These are phyloP conservation scores for Megalopta genalis DNA, from an alignment of 1,140 invertebrate species.

Conservation along the genomic window DNA sequence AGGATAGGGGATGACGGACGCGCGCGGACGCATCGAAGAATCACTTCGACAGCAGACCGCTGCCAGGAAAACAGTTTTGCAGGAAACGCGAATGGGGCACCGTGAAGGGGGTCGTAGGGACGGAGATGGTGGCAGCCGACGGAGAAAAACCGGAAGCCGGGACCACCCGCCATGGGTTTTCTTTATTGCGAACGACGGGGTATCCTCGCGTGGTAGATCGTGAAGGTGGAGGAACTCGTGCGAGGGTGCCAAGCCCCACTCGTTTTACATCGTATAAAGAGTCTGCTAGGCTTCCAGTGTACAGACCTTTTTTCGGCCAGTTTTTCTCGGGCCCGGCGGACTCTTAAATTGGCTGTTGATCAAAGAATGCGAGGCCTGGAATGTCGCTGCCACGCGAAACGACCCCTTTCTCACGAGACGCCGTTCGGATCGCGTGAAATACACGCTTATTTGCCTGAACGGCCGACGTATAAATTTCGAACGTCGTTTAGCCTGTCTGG, in stretches of 20 bases:
- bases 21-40: slow-evolving; percentile 21
- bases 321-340: background rate
- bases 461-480: background rate
- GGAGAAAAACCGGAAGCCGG: slow-evolving; percentile 63
- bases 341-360: slow-evolving; percentile 17
- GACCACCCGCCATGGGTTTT: slow-evolving; percentile 64
- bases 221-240: slow-evolving; percentile 38
- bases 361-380: background rate
- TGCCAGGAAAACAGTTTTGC: slow-evolving; percentile 56
- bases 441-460: background rate
- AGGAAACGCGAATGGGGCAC: slow-evolving; percentile 31
- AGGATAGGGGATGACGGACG: slow-evolving; percentile 56
- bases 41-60: slow-evolving; percentile 42
- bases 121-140: slow-evolving; percentile 1
- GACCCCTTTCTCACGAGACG: background rate
- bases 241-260: slow-evolving; percentile 30
- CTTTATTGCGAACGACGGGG: slow-evolving; percentile 67
- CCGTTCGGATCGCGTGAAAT: background rate
- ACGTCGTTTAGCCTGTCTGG: background rate
- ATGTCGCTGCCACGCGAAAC: background rate
- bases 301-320: slow-evolving; percentile 8
- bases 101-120: background rate
- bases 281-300: background rate
- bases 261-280: slow-evolving; percentile 32
- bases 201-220: slow-evolving; percentile 49